Evolutionary conservation across 2,797 vertebrate species (phyloP).

Genomic region (Petrocephalus sullivani): DNA sequence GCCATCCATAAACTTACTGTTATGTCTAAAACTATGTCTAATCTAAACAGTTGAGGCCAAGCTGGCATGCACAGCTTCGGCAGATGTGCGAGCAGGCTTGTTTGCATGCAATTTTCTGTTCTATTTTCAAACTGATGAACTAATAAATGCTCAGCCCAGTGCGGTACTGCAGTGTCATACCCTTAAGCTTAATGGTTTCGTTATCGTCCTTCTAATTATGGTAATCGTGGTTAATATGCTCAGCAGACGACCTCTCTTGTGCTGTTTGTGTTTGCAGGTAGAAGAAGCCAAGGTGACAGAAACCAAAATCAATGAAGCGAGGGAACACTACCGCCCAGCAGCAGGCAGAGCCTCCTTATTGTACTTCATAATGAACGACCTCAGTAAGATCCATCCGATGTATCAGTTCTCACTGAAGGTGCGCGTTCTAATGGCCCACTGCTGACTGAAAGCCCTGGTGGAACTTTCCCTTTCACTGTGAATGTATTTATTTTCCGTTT

Average conservation of each 20-base stretch:
- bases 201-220: constrained; percentile 15
- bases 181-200: not conserved
- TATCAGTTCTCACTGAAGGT: constrained; percentile 99
- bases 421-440: constrained; percentile 25
- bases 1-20: not conserved
- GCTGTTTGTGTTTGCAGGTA: constrained; percentile 61
- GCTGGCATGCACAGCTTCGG: not conserved
- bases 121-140: not conserved
- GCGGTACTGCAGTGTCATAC: not conserved
- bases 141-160: not conserved
- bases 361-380: constrained; percentile 91
- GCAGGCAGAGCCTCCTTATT: constrained; percentile 81
- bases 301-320: constrained; percentile 81
- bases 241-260: not conserved
- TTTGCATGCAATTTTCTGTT: not conserved
- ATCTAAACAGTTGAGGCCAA: not conserved
- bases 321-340: constrained; percentile 81
- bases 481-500: constrained; percentile 31
- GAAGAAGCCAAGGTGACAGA: constrained; percentile 85
- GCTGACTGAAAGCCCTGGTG: not conserved
- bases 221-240: constrained; percentile 21
- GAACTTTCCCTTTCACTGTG: not conserved
- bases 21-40: not conserved
- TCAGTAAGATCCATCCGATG: constrained; percentile 91
- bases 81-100: not conserved